These are phyloP conservation scores for Euclidia mi DNA, from an alignment of 2,888 invertebrate species.

Conservation along the genomic window DNA sequence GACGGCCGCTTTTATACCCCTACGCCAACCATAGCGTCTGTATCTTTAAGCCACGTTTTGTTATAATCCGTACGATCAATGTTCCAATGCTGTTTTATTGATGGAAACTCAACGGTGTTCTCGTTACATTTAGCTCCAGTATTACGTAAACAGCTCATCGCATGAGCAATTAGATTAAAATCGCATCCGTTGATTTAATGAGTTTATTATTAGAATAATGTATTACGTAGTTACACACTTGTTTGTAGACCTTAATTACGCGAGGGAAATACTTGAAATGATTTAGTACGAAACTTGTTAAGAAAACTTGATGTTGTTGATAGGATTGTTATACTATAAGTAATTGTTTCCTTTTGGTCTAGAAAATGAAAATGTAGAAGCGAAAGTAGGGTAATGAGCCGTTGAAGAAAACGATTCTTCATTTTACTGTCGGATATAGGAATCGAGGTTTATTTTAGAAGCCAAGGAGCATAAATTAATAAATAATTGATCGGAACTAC, in stretches of 20 bases:
- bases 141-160: constrained; percentile 38
- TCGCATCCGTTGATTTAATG: constrained; percentile 63
- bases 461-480: no score
- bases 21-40: no score
- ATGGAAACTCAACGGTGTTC: background rate
- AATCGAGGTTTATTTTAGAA: no score
- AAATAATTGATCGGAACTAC: no score
- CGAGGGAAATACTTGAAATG: constrained; percentile 25
- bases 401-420: no score
- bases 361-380: constrained; percentile 1
- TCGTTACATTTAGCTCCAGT: background rate
- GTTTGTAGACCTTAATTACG: constrained; percentile 25
- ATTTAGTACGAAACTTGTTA: constrained; percentile 30
- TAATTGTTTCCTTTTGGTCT: constrained; percentile 34
- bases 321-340: constrained; percentile 14
- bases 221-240: constrained; percentile 22
- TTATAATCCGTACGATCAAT: no score
- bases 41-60: no score
- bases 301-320: constrained; percentile 27
- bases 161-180: constrained; percentile 54
- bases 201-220: constrained; percentile 44
- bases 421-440: no score
- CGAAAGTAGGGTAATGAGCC: background rate
- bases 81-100: no score
- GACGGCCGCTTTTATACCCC: no score